Conservation (phyloP, 2,113 vertebrate species). For the Passer montanus region DNA sequence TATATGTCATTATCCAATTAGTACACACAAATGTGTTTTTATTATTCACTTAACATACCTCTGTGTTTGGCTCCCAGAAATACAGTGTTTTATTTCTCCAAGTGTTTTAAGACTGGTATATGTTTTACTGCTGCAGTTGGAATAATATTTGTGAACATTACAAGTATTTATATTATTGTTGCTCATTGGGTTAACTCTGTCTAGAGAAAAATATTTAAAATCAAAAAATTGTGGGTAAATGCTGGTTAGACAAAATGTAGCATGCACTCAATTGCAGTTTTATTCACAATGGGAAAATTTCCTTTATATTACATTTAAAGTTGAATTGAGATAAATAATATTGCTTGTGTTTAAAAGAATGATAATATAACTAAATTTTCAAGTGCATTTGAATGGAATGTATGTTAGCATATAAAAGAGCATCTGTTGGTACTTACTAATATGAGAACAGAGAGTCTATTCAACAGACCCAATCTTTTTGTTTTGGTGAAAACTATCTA, state of each 20-base stretch:
- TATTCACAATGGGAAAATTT: not conserved
- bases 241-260: constrained; percentile 13
- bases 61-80: constrained; percentile 46
- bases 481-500: constrained; percentile 3
- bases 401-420: not conserved
- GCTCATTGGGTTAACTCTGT: constrained; percentile 12
- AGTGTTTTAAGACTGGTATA: constrained; percentile 40
- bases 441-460: constrained; percentile 2
- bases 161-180: not conserved
- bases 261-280: not conserved
- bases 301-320: not conserved
- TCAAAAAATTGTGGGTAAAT: not conserved
- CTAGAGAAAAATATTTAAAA: constrained; percentile 24
- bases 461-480: not conserved
- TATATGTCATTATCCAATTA: constrained; percentile 78
- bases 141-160: constrained; percentile 2
- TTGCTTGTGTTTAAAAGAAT: constrained; percentile 8
- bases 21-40: constrained; percentile 55
- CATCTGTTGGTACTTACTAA: not conserved
- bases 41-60: constrained; percentile 67
- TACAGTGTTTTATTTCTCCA: constrained; percentile 14
- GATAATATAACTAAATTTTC: constrained; percentile 31
- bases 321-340: constrained; percentile 12
- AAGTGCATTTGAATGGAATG: not conserved
- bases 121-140: constrained; percentile 21